Evolutionary conservation across 2,797 vertebrate species (phyloP), one percentile per base, ranked within the genome.

Genomic region (Podarcis siculus): DNA sequence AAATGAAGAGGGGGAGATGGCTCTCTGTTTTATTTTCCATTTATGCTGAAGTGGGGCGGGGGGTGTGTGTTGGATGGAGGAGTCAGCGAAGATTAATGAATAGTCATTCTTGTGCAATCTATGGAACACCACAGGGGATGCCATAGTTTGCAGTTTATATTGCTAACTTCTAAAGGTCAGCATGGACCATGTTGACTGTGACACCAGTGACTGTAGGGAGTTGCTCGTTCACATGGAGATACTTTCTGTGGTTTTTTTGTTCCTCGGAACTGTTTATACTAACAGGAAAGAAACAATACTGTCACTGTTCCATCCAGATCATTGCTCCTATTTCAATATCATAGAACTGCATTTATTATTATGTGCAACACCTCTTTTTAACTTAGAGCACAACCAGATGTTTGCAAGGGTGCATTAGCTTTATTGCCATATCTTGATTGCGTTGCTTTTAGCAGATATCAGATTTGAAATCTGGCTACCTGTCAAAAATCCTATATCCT

Each of bases 21-120:
- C n/a, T 91, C 84, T 82, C 83, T 85, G 73, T 8, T 90, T 81
- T 77, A 19, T 88, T 92, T 94, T 87, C 86, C 90, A 82, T 85
- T 88, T 89, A 94, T 89, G 88, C 23, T 42, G 42, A 85, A 92
- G 3, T 10, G 45, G 61, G 83, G 83, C 88, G 13, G 17, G 30
- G 66, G 4, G 49, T 55, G 49, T 4, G 49, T 55, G 30, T 73
- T 69, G 61, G n/a, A 49, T 64, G 67, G 67, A 79, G n/a, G 35
- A 91, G 86, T 75, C 17, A 3, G 87, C 17, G 19, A 80, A 76
- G 87, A 80, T 8, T 10, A 87, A 87, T 8, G 66, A 85, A 83
- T 37, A 79, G 5, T 35, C 90, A 86, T 67, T 72, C 76, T 32
- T 80, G 61, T 64, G 58, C 55, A 84, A 79, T 79, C 77, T 66